These are phyloP conservation scores for Anisognathus igniventris DNA, from an alignment of 2,797 vertebrate species.

Conservation along the genomic window DNA sequence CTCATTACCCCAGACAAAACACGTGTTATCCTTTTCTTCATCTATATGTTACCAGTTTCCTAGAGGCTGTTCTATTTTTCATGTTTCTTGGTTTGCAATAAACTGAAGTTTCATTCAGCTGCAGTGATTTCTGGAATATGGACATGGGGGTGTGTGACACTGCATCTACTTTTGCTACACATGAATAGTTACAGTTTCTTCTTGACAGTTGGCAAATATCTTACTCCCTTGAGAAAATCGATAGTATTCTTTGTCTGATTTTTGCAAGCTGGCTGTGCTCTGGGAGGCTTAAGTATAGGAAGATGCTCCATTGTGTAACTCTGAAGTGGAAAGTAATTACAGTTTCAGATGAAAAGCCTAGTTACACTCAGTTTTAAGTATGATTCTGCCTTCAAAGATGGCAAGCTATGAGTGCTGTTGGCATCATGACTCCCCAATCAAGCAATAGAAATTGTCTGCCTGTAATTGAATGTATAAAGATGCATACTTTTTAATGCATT, in stretches of 20 bases:
- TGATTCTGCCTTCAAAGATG: constrained; percentile 51
- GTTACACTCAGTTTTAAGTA: constrained; percentile 56
- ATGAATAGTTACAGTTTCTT: constrained; percentile 18
- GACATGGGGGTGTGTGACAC: not conserved
- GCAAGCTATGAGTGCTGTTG: constrained; percentile 14
- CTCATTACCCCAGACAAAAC: not conserved
- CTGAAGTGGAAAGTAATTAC: constrained; percentile 65
- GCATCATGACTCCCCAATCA: constrained; percentile 19
- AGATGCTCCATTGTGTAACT: constrained; percentile 54
- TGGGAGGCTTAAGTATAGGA: constrained; percentile 13
- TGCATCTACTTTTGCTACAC: not conserved
- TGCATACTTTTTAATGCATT: not conserved
- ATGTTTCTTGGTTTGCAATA: not conserved
- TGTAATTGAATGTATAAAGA: constrained; percentile 25
- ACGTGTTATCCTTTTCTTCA: not conserved
- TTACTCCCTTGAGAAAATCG: constrained; percentile 15
- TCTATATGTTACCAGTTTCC: not conserved
- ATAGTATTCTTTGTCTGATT: constrained; percentile 30
- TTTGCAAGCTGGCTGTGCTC: not conserved
- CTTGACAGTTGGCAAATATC: constrained; percentile 31
- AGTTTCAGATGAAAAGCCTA: constrained; percentile 54
- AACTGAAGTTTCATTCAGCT: not conserved
- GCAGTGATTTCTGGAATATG: not conserved
- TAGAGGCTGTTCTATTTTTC: not conserved
- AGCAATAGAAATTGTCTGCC: constrained; percentile 12